Base-by-base conservation (phyloP, 1,140 invertebrate species). In the Drosophila watanabei region DNA sequence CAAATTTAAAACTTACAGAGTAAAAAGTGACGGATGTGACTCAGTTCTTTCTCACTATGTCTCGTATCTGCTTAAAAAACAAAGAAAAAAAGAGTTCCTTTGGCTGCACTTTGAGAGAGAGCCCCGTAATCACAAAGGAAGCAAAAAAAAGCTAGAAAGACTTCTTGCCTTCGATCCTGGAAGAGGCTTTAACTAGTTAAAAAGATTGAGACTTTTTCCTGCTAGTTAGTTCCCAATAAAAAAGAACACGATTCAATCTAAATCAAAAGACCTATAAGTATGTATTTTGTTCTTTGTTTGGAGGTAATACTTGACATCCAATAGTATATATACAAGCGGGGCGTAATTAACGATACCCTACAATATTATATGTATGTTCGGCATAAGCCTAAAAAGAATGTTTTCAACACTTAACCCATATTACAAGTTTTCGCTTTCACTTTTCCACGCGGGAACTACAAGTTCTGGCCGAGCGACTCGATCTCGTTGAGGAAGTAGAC, bases 401-500 rank as follows among this genome's bases (percentile, higher is more conserved):
- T 73, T 57, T 6, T 62, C 61, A 79, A 77, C 75, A 76, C 83
- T 58, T 58, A 80, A 68, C 63, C 76, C 76, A 66, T 45, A 60
- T 60, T 45, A 58, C 69, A 51, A 43, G 45, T 56, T 14, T n/a
- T 30, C n/a, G 54, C 54, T 16, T 30, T 18, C 32, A 14, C 9
- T 10, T 7, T 20, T 30, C 20, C 30, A 65, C 30, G 13, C 30
- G 20, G 28, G 39, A 6, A 24, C 48, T 94, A 97, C 28, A 97
- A 91, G 92, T 97, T 95, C 32, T 94, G 93, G 7, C 97, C 97
- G 46, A 98, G 94, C 62, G 95, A 94, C 91, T 98, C 97, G 75
- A 99, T 97, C 93, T 98, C 97, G 66, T 97, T 94, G 0, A 98
- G 94, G 75, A 99, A 96, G 93, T 97, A 98, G 49, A 96, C 94